Conservation (phyloP, 2,888 invertebrate genomes). For the Polyommatus icarus region DNA sequence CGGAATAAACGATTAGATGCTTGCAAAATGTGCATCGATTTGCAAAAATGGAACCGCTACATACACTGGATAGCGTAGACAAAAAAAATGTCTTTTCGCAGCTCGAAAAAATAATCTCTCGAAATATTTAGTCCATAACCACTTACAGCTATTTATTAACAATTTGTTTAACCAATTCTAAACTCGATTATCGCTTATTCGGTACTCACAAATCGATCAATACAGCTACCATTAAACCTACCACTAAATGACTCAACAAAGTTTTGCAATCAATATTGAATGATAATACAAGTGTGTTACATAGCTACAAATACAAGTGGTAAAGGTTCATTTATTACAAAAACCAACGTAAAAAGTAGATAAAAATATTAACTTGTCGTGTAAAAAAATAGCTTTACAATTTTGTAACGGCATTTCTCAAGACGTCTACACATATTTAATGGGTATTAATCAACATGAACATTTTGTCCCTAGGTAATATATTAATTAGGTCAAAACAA, state of each 20-base stretch:
- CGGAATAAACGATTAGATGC: slow-evolving; percentile 15
- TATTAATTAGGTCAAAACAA: slow-evolving; percentile 68
- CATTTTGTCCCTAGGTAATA: slow-evolving; percentile 55
- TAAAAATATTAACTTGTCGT: background rate
- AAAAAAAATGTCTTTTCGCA: background rate
- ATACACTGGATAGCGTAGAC: background rate
- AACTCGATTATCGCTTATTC: background rate
- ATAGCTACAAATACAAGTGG: background rate
- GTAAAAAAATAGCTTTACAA: slow-evolving; percentile 9
- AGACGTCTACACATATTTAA: slow-evolving; percentile 40
- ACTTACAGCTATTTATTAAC: background rate
- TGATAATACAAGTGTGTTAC: background rate
- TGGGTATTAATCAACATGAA: slow-evolving; percentile 59
- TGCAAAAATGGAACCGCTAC: background rate
- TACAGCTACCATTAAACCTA: background rate
- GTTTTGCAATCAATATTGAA: slow-evolving; percentile 6
- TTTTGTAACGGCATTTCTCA: background rate
- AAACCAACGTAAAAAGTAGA: background rate
- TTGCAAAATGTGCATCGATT: slow-evolving; percentile 15
- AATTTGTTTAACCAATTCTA: background rate
- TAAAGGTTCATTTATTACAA: background rate
- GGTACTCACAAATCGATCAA: background rate
- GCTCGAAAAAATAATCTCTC: background rate
- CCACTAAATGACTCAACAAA: slow-evolving; percentile 1
- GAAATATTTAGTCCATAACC: background rate